Percentiles rank a stretch among this genome's conserved stretches.
Conservation (phyloP, 1,140 invertebrate species). For the Meloidogyne exigua region DNA sequence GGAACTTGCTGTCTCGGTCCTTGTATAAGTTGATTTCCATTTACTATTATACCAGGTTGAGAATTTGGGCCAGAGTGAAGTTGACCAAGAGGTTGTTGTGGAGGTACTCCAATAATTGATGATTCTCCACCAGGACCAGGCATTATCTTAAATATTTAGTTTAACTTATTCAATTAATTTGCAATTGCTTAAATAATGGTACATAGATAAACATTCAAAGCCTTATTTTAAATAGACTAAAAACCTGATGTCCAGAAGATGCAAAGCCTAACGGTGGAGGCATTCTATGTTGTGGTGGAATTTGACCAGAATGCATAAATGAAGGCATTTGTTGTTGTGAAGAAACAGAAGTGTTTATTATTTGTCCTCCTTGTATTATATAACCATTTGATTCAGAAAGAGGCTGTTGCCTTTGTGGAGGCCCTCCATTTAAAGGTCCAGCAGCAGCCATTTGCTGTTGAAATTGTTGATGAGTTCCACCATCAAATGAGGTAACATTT, state of each 20-base stretch:
- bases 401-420: not conserved
- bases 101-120: not conserved
- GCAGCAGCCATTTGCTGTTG: not conserved
- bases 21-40: not conserved
- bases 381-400: not conserved
- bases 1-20: not conserved
- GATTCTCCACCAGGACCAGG: not conserved
- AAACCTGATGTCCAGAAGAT: not conserved
- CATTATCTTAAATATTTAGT: not conserved
- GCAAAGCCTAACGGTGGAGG: not conserved
- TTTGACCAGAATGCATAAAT: not conserved
- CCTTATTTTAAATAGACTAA: not conserved
- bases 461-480: constrained; percentile 7
- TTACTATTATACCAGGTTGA: not conserved
- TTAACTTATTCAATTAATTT: too few species aligned
- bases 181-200: too few species aligned
- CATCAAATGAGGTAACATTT: constrained; percentile 8
- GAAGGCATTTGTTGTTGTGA: constrained; percentile 8
- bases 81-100: not conserved
- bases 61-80: not conserved
- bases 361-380: not conserved
- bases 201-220: too few species aligned
- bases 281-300: not conserved
- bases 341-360: not conserved
- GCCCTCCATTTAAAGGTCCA: constrained; percentile 7